These are phyloP conservation scores for Lates japonicus DNA, from an alignment of 2,797 vertebrate species.

Conservation along the genomic window DNA sequence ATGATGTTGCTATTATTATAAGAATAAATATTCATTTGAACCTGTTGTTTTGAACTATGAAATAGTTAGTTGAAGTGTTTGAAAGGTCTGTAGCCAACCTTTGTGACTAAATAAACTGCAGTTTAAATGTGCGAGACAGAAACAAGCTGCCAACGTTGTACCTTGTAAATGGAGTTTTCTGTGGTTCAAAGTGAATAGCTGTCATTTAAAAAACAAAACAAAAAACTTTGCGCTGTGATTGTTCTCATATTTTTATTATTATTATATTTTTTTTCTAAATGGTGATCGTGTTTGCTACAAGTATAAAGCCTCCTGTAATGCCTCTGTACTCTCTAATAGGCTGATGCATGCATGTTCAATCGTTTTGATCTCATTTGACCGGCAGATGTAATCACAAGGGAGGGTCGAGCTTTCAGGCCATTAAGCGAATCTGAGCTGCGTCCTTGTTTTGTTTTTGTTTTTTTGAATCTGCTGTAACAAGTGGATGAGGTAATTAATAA, in stretches of 20 bases:
- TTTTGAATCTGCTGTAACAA: background rate
- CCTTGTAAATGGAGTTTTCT: constrained; percentile 63
- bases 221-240: constrained; percentile 47
- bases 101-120: constrained; percentile 68
- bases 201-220: constrained; percentile 48
- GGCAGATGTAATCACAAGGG: constrained; percentile 30
- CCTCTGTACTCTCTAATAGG: constrained; percentile 51
- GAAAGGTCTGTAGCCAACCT: constrained; percentile 54
- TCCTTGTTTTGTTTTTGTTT: background rate
- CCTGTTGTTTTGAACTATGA: constrained; percentile 56
- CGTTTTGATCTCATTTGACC: constrained; percentile 46
- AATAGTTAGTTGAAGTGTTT: constrained; percentile 71
- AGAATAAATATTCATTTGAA: constrained; percentile 54
- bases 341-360: constrained; percentile 64
- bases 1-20: constrained; percentile 60
- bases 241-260: constrained; percentile 36
- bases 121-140: constrained; percentile 64
- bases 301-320: constrained; percentile 56
- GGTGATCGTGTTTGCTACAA: constrained; percentile 68
- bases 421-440: constrained; percentile 36
- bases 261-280: constrained; percentile 20
- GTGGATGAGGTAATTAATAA: constrained; percentile 29
- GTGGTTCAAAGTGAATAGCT: constrained; percentile 71
- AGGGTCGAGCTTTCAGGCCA: constrained; percentile 35
- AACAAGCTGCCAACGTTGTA: constrained; percentile 57